Base-by-base conservation (phyloP, 2,113 vertebrate species). In the Leptocoma aspasia region DNA sequence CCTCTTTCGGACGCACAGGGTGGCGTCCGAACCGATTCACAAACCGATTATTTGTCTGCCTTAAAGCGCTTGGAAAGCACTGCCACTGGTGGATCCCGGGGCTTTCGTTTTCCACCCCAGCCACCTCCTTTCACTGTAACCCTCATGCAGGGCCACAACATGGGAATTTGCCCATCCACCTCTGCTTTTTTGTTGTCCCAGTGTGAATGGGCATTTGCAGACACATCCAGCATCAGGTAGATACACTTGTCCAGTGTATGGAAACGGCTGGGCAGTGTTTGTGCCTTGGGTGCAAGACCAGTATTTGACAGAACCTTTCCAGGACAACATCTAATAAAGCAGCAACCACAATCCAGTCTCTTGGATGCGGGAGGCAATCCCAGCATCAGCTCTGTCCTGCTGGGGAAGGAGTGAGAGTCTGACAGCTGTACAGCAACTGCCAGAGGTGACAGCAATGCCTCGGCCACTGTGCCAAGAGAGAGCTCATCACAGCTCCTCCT, bases 1-100 rank as follows among this genome's bases (percentile, higher is more conserved):
- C 28, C 22, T 72, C 26, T 59, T 37, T 11, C 2, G 4, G 14
- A 35, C 4, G 5, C 49, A 35, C 15, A 27, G 26, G 18, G 28
- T 2, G 2, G 20, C n/a, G n/a, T n/a, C n/a, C n/a, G n/a, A n/a
- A n/a, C n/a, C n/a, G n/a, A n/a, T n/a, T n/a, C n/a, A n/a, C n/a
- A n/a, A n/a, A n/a, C 7, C 0, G 0, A 21, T 39, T 64, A 14
- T 72, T 45, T 1, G 0, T 11, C 35, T 54, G 24, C 17, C 39
- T 69, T 66, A 31, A 57, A 75, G 56, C 20, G 7, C 11, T 50
- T 41, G 7, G 24, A 52, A 79, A 65, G 17, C 31, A 20, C 42
- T 6, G n/a, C 23, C 26, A 24, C 31, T 21, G 28, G 19, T 60
- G 59, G 18, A 47, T 28, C 18, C 35, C 7, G 3, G 7, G n/a